phyloP scores from a whole-genome alignment of 30 jellyfish, hydroid and myxozoan genomes.

The Chrysaora quinquecirrha region DNA sequence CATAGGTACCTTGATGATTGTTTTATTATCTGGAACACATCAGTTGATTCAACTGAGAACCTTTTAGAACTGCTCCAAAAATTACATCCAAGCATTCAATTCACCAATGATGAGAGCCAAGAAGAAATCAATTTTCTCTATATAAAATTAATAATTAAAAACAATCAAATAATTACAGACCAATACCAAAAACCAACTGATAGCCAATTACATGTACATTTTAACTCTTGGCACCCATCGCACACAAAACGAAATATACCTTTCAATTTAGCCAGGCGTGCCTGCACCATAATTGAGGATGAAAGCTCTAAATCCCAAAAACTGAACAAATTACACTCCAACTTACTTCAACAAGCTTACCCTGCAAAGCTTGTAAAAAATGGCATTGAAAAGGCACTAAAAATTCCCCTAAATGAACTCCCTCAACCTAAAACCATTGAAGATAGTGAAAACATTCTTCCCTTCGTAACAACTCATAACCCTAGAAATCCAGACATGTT shows the following conservation, averaged over 20 bases:
- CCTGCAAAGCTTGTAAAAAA: not conserved
- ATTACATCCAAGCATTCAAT: not conserved
- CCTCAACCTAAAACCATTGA: not conserved
- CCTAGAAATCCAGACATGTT: constrained; percentile 10
- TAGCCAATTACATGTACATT: constrained; percentile 22
- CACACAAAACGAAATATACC: constrained; percentile 14
- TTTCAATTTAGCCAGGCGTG: constrained; percentile 23
- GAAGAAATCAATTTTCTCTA: not conserved
- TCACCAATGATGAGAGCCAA: constrained; percentile 17
- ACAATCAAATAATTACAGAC: constrained; percentile 11
- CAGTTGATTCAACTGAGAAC: not conserved
- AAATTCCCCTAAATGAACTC: not conserved
- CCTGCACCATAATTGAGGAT: not conserved
- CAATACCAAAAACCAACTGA: constrained; percentile 25
- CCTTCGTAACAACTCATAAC: constrained; percentile 9
- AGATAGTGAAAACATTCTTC: not conserved
- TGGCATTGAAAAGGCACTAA: not conserved
- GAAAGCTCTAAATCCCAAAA: not conserved
- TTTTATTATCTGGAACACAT: constrained; percentile 10
- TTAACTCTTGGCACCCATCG: constrained; percentile 8
- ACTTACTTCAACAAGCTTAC: not conserved
- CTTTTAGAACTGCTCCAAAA: not conserved
- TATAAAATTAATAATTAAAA: not conserved
- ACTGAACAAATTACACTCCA: not conserved
- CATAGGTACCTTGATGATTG: constrained; percentile 24